Evolutionary conservation across 2,888 invertebrate species (phyloP), one percentile per base, ranked within the genome.

Genomic region (Cerastoderma edule): DNA sequence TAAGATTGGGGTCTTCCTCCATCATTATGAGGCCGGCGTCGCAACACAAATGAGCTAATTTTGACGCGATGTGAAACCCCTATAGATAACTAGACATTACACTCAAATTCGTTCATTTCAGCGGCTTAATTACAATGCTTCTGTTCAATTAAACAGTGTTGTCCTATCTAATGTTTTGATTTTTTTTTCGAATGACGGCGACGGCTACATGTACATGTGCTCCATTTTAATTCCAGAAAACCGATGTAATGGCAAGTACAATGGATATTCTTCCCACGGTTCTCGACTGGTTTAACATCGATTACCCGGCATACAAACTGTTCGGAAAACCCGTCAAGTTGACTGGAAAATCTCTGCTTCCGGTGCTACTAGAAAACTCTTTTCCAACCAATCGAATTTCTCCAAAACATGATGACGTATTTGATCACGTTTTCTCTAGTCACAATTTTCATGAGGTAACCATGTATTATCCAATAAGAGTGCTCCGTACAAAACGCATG

Each of bases 381-480:
- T 27, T 27, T 19, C 8, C 22, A 27, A 56, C 24, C 54, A 27
- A 32, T 27, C 44, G 13, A 3, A 66, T 35, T 1, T 10, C 33
- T 10, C 27, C 4, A 39, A 16, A 33, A n/a, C 63, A 60, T 19
- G 32, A 48, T 32, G 33, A 72, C 0, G 94, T 96, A 57, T 83
- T 67, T 56, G 73, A 74, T 53, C 70, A 60, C 16, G 81, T 82
- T n/a, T 98, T 95, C 92, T 96, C 95, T 33, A 97, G 97, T 88
- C 97, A 98, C 90, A 96, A 95, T 86, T 95, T 96, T 90, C 98
- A 98, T 92, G 98, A 98, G 94, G 94, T 97, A 50, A 97, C 97
- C 0, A 98, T 98, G 98, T 96, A 96, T 93, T 98, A 97, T 93
- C 97, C 98, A 33, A 97, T 98, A 97, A 94, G 98, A 85, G 96